These are phyloP conservation scores for Caranx melampygus DNA, from an alignment of 2,113 vertebrate species.

Conservation along the genomic window DNA sequence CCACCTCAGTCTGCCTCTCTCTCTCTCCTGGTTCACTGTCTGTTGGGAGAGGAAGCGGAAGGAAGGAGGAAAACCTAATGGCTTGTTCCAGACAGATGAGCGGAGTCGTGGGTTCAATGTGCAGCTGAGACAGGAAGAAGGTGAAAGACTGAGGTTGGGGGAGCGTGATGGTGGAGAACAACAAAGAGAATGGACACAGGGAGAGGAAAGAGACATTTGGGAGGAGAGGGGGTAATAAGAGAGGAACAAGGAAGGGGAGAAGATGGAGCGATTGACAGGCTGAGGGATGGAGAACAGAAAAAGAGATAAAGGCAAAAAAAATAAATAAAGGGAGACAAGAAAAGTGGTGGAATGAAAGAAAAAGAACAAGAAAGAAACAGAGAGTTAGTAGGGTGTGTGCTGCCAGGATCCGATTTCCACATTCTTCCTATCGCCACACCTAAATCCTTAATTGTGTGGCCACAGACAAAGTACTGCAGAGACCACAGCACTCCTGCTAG, in stretches of 20 bases:
- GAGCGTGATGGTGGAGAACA: background rate
- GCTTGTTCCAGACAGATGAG: slow-evolving; percentile 34
- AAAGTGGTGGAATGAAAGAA: slow-evolving; percentile 50
- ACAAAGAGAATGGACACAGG: background rate
- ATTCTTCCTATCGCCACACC: slow-evolving; percentile 87
- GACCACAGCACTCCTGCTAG: slow-evolving; percentile 81
- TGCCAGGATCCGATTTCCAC: slow-evolving; percentile 84
- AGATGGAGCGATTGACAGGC: slow-evolving; percentile 11
- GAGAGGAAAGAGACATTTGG: slow-evolving; percentile 4
- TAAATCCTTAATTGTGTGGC: slow-evolving; percentile 87
- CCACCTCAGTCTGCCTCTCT: slow-evolving; percentile 5
- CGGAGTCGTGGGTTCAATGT: slow-evolving; percentile 23
- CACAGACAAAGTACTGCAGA: slow-evolving; percentile 83
- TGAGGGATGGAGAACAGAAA: slow-evolving; percentile 10
- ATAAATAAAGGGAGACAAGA: background rate
- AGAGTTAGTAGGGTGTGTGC: slow-evolving; percentile 82
- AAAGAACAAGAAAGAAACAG: slow-evolving; percentile 53
- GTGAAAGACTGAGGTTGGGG: slow-evolving; percentile 5
- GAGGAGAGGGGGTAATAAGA: slow-evolving; percentile 9
- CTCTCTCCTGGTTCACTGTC: slow-evolving; percentile 24
- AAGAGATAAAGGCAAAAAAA: slow-evolving; percentile 11
- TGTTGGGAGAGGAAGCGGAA: slow-evolving; percentile 52
- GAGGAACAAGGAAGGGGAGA: background rate
- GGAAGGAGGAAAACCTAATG: slow-evolving; percentile 62
- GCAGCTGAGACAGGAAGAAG: slow-evolving; percentile 36